A percentile compares a stretch with the other conserved stretches of the same genome.
phyloP scores from a whole-genome alignment of 2,113 vertebrate species.

The Dendropsophus ebraccatus region DNA sequence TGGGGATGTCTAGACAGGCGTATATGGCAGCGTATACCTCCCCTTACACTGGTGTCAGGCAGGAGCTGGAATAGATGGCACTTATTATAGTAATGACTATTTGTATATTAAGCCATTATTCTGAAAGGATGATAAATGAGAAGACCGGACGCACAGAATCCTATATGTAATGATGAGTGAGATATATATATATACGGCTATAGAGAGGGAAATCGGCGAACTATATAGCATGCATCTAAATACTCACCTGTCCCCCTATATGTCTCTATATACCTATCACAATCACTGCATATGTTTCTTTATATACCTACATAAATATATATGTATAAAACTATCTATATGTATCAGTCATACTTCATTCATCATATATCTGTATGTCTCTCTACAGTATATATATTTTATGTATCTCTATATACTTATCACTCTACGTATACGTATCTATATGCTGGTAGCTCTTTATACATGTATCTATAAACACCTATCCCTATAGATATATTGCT shows the following conservation, averaged over 20 bases:
- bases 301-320: background rate
- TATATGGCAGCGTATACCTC: background rate
- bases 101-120: background rate
- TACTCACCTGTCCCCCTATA: too few relatives aligned
- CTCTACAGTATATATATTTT: background rate
- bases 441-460: background rate
- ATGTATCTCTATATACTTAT: background rate
- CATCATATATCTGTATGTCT: background rate
- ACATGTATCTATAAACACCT: background rate
- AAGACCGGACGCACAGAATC: background rate
- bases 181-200: background rate
- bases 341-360: too few relatives aligned
- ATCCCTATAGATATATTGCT: background rate
- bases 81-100: background rate
- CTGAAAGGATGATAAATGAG: background rate
- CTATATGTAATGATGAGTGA: too few relatives aligned
- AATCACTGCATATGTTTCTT: background rate
- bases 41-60: background rate
- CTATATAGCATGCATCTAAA: too few relatives aligned
- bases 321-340: too few relatives aligned
- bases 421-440: background rate
- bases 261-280: background rate
- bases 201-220: too few relatives aligned
- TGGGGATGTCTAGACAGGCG: constrained; percentile 3
- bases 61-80: background rate